Percentiles rank a stretch among this genome's conserved stretches.
These are phyloP conservation scores for Coracias cyanogaster DNA, from an alignment of 2,797 vertebrate species.

Conservation along the genomic window DNA sequence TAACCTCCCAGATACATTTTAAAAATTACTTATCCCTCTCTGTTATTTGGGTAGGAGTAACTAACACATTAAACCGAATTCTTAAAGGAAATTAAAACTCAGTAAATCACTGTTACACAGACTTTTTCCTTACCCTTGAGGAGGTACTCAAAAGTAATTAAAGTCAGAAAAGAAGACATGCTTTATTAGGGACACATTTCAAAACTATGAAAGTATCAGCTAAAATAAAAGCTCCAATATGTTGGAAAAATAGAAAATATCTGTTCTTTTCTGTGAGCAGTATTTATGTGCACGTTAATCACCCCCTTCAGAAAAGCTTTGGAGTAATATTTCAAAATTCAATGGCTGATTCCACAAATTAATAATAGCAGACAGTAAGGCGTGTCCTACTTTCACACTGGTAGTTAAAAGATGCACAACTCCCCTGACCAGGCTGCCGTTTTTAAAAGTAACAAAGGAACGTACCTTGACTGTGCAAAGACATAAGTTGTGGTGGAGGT, in stretches of 20 bases:
- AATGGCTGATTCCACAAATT: not conserved
- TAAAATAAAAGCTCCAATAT: not conserved
- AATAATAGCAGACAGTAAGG: not conserved
- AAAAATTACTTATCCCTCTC: not conserved
- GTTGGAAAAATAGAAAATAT: not conserved
- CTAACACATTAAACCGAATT: not conserved
- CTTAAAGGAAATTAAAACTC: not conserved
- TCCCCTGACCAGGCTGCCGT: not conserved
- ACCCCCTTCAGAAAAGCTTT: not conserved
- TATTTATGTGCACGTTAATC: not conserved
- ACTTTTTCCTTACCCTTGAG: not conserved
- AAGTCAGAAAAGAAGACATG: not conserved
- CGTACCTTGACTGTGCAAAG: slow-evolving; percentile 87
- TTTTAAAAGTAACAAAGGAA: not conserved
- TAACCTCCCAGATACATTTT: not conserved
- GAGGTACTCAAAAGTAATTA: slow-evolving; percentile 6
- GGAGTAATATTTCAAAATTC: not conserved
- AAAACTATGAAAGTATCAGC: not conserved
- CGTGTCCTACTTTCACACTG: not conserved
- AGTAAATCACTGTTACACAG: not conserved
- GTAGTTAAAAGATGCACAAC: not conserved
- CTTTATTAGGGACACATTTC: not conserved
- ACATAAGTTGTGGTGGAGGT: slow-evolving; percentile 80
- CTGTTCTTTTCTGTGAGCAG: not conserved
- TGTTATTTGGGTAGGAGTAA: not conserved